These are phyloP conservation scores for Scartelaos histophorus DNA, from an alignment of 2,113 vertebrate species.

Conservation along the genomic window DNA sequence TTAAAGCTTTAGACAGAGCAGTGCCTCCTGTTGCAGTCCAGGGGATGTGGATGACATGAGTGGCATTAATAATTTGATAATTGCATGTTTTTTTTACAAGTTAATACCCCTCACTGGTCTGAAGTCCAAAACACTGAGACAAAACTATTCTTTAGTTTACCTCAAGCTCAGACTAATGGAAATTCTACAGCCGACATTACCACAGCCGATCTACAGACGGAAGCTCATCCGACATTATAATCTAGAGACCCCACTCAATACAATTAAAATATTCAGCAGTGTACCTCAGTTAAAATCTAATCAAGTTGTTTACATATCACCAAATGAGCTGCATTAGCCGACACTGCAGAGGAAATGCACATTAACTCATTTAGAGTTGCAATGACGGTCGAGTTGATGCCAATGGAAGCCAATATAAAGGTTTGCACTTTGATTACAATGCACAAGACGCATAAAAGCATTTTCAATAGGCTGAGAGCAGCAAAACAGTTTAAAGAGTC, in stretches of 20 bases:
- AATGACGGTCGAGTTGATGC: neutral
- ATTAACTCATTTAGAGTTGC: neutral
- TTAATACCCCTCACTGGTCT: too few species aligned
- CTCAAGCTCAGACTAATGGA: too few species aligned
- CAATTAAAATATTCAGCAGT: neutral
- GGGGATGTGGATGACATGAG: too few species aligned
- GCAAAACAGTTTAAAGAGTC: neutral
- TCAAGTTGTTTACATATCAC: neutral
- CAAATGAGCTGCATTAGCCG: neutral
- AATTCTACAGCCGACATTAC: neutral
- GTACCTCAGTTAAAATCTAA: neutral
- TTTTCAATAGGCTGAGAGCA: neutral
- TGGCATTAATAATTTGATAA: too few species aligned
- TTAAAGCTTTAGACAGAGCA: too few species aligned
- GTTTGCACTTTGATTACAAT: neutral
- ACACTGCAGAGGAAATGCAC: neutral
- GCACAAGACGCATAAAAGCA: neutral
- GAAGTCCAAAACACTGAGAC: too few species aligned
- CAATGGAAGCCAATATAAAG: neutral
- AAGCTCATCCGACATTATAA: neutral
- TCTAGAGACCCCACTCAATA: neutral
- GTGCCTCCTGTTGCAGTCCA: too few species aligned
- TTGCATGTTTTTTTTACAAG: too few species aligned
- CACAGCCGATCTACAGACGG: neutral
- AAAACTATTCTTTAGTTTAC: too few species aligned